phyloP scores from a whole-genome alignment of 2,113 vertebrate genomes.

The Pelecanus crispus region DNA sequence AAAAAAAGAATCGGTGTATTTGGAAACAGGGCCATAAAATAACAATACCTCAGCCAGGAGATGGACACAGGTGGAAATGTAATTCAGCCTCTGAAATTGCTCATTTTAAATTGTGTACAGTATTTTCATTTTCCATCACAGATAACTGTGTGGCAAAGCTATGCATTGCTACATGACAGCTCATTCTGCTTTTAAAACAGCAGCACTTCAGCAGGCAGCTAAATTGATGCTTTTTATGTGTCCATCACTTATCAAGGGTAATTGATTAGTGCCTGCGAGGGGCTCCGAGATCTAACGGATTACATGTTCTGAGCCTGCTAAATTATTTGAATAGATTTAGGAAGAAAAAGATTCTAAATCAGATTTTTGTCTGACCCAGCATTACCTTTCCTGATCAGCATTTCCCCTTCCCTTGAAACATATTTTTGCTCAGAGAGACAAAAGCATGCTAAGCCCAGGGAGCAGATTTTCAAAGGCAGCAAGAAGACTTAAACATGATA shows the following conservation, averaged over 20 bases:
- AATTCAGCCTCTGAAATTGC: neutral
- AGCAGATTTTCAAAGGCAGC: neutral
- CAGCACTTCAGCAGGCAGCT: neutral
- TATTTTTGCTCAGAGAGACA: neutral
- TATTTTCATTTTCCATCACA: neutral
- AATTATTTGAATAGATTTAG: neutral
- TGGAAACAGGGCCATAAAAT: neutral
- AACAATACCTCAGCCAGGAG: neutral
- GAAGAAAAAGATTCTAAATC: neutral
- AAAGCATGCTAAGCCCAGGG: neutral
- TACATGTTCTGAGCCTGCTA: neutral
- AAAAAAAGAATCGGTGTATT: neutral
- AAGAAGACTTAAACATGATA: neutral
- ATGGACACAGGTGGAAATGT: neutral
- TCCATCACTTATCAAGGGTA: slow-evolving; percentile 1
- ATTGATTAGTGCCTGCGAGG: neutral
- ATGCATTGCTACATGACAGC: neutral
- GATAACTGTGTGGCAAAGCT: neutral
- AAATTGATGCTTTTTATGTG: slow-evolving; percentile 27
- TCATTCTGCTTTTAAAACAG: slow-evolving; percentile 29
- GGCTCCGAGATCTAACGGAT: neutral
- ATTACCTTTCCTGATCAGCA: neutral
- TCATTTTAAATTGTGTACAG: neutral
- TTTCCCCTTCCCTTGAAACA: neutral
- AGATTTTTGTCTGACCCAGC: neutral